Percentiles rank a stretch among this genome's conserved stretches.
These are phyloP conservation scores for Callyntrura guangdongensis DNA, from an alignment of 2,888 invertebrate genomes.

Conservation along the genomic window DNA sequence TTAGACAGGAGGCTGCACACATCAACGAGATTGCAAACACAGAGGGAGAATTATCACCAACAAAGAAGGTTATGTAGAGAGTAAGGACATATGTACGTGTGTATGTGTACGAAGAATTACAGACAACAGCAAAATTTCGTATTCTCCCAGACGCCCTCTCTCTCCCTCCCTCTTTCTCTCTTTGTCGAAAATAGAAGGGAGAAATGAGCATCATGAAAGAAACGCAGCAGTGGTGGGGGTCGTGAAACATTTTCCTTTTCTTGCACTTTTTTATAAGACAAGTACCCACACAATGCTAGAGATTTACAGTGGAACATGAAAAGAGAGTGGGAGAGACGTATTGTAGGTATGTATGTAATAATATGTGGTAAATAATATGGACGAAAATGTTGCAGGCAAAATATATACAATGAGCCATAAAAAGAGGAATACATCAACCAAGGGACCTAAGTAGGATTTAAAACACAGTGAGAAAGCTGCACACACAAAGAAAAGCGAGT, in stretches of 20 bases:
- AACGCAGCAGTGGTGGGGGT: neutral
- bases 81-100: neutral
- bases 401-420: constrained; percentile 69
- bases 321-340: neutral
- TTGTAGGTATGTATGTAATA: constrained; percentile 9
- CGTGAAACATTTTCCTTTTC: constrained; percentile 39
- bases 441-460: constrained; percentile 62
- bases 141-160: too few relatives aligned
- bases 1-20: neutral
- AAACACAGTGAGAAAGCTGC: constrained; percentile 48
- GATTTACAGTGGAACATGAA: constrained; percentile 32
- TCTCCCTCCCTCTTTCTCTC: too few relatives aligned
- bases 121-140: too few relatives aligned
- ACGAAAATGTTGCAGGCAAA: constrained; percentile 63
- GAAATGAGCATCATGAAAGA: constrained; percentile 7
- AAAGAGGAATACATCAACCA: constrained; percentile 60
- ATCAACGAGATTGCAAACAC: constrained; percentile 36
- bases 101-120: too few relatives aligned
- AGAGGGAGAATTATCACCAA: constrained; percentile 10
- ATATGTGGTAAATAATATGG: constrained; percentile 57
- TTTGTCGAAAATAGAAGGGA: neutral
- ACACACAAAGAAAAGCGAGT: neutral
- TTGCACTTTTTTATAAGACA: neutral
- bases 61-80: neutral
- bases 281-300: neutral